phyloP scores from a whole-genome alignment of 2,797 vertebrate species.

The Melanogrammus aeglefinus region DNA sequence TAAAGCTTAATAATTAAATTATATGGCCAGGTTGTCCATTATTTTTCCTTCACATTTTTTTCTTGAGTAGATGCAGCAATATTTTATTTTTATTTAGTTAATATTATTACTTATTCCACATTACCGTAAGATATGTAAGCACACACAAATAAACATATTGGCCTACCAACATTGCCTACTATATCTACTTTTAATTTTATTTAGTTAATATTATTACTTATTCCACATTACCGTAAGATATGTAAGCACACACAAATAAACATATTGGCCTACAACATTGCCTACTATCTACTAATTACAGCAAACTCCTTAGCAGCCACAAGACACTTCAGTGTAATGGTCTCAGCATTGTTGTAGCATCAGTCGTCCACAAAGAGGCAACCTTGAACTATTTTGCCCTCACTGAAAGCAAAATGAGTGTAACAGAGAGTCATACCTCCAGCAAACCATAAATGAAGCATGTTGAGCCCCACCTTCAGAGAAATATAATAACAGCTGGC shows the following conservation, averaged over 20 bases:
- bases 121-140: neutral
- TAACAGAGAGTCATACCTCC: slow-evolving; percentile 8
- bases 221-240: neutral
- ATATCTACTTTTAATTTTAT: neutral
- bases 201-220: too few relatives aligned
- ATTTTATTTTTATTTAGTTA: neutral
- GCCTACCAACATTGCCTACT: neutral
- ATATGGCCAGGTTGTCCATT: neutral
- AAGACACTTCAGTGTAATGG: slow-evolving; percentile 6
- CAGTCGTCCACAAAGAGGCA: slow-evolving; percentile 63
- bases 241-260: neutral
- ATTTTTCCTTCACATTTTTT: neutral
- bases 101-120: too few relatives aligned
- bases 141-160: neutral
- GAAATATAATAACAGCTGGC: slow-evolving; percentile 55
- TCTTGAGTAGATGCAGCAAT: neutral
- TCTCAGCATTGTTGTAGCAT: slow-evolving; percentile 45
- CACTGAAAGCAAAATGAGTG: slow-evolving; percentile 12
- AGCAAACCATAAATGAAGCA: slow-evolving; percentile 45
- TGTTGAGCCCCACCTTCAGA: slow-evolving; percentile 41
- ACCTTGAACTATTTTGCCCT: slow-evolving; percentile 26
- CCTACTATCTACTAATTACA: neutral
- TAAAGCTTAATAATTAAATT: neutral
- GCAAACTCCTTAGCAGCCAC: neutral
- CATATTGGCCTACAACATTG: neutral